Base-by-base conservation (phyloP, 2,113 vertebrate species). In the Pygoscelis antarcticus region DNA sequence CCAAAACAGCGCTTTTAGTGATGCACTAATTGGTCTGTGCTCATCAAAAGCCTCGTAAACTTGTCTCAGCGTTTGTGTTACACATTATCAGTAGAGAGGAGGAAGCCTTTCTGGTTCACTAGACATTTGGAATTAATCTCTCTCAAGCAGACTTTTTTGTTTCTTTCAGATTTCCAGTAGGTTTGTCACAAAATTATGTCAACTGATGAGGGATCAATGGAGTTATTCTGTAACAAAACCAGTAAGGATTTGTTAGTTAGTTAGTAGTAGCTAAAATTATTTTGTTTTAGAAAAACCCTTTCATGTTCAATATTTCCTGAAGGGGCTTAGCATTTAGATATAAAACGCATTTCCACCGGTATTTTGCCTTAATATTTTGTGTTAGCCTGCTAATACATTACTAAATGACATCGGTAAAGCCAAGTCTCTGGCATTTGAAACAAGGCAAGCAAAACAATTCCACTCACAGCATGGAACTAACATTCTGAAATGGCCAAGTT, bases 31-130 rank as follows among this genome's bases (percentile, higher is more conserved):
- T 54, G 27, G 17, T 55, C 36, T 66, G 40, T 27, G 27, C 17
- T 55, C 44, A 49, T 44, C 55, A 49, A 70, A 79, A 87, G 30
- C 32, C 38, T 46, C 2, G 0, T 30, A 65, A 55, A 34, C 6
- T 47, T 7, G 18, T 22, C 49, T 40, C 15, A 6, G 51, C 20
- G 20, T n/a, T 29, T 30, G 29, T 11, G 19, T 58, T 54, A 52
- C 52, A 36, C 5, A 2, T 51, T 49, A 75, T 23, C 0, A 0
- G 21, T 46, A n/a, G 30, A 83, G 21, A 66, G 26, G 9, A 81
- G 32, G 47, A 51, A 77, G 36, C 2, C 8, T 81, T 81, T 68
- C 52, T 57, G 21, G 17, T 44, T 44, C 25, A 19, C 23, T 38
- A 57, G 18, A 51, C 9, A 13, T 40, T 49, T 57, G 18, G n/a